Percentiles rank a stretch among this genome's conserved stretches.
Evolutionary conservation across 2,113 vertebrate species (phyloP).

Genomic region (Notarius lentiginosus): DNA sequence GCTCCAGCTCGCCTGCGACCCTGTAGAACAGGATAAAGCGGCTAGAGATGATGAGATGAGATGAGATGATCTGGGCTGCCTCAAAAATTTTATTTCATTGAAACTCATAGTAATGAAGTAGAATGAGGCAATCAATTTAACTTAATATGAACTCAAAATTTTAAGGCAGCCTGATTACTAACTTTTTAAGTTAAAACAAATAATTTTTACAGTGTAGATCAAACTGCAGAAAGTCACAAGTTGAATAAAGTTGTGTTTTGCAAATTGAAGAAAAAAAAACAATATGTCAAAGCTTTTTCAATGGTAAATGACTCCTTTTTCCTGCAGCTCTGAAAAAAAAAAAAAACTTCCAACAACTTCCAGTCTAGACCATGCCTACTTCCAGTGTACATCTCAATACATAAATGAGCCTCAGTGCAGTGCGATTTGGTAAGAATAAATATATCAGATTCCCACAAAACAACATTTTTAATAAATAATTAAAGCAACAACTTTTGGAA

Average conservation of each 20-base stretch:
- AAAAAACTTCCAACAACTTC: background rate
- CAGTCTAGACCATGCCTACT: background rate
- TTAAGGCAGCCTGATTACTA: no score
- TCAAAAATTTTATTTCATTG: no score
- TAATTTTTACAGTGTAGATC: no score
- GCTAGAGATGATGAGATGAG: no score
- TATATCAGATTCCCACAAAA: background rate
- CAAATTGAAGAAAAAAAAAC: background rate
- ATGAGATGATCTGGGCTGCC: no score
- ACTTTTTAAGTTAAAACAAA: no score
- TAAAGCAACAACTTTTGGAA: background rate
- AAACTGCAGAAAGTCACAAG: background rate
- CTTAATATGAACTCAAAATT: no score
- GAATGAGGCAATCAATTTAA: no score
- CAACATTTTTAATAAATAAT: background rate
- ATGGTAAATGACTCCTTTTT: background rate
- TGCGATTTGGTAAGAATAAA: background rate
- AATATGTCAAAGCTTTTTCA: background rate
- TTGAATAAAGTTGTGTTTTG: no score
- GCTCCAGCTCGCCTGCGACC: no score
- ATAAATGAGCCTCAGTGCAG: background rate
- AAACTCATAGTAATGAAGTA: no score
- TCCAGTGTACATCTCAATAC: background rate
- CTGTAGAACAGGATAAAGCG: no score
- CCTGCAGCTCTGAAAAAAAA: background rate